Evolutionary conservation across 2,888 invertebrate species (phyloP).

Genomic region (Bombylius discolor): DNA sequence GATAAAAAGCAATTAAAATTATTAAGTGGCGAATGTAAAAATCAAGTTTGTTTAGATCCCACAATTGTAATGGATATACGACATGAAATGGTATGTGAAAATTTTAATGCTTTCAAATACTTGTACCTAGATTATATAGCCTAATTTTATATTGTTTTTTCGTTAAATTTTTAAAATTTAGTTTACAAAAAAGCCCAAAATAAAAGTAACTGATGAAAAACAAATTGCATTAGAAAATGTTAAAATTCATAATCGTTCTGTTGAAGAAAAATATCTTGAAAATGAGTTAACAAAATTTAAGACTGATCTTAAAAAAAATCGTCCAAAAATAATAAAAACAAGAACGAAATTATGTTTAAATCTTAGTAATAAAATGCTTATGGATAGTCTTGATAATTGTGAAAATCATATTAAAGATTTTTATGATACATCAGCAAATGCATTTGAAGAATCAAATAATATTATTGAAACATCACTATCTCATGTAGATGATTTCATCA

Average conservation of each 20-base stretch:
- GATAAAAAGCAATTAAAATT: constrained; percentile 22
- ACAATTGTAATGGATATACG: constrained; percentile 34
- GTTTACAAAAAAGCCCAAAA: neutral
- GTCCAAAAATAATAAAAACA: constrained; percentile 13
- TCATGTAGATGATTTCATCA: neutral
- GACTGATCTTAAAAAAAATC: constrained; percentile 25
- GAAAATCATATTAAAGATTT: constrained; percentile 28
- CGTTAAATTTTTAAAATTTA: neutral
- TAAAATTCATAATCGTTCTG: constrained; percentile 28
- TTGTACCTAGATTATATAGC: too few species aligned
- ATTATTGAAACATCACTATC: constrained; percentile 10
- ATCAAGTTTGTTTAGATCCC: constrained; percentile 23
- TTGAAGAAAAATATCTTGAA: constrained; percentile 31
- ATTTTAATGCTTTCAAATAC: neutral
- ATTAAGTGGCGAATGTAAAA: constrained; percentile 22
- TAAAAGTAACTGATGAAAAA: constrained; percentile 7
- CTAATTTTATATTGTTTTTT: too few species aligned
- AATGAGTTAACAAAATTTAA: constrained; percentile 32
- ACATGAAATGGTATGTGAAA: constrained; percentile 28
- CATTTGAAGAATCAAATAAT: constrained; percentile 19
- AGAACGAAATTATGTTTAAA: constrained; percentile 8
- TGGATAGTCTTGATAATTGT: constrained; percentile 25
- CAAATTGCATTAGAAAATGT: constrained; percentile 20
- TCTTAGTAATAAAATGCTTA: constrained; percentile 23
- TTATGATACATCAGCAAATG: constrained; percentile 27